Conservation (phyloP, 1,140 invertebrate species). For the Chionoecetes opilio region DNA sequence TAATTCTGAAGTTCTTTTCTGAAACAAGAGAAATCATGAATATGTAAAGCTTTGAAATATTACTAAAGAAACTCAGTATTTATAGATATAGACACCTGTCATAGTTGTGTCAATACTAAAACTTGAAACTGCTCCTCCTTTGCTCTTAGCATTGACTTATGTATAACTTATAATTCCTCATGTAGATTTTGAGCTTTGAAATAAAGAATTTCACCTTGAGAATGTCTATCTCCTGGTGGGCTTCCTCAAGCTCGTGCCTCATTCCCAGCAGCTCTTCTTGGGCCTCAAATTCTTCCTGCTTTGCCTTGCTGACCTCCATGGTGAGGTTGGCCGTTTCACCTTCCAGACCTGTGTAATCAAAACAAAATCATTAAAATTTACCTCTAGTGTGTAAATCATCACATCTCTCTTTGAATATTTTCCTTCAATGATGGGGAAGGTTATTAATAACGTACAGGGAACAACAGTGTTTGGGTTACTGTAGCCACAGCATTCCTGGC, state of each 20-base stretch:
- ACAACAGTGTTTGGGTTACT: too few species aligned
- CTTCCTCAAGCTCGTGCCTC: conserved; percentile 54
- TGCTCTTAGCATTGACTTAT: neutral
- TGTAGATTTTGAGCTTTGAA: neutral
- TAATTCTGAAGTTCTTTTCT: conserved; percentile 67
- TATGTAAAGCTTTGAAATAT: neutral
- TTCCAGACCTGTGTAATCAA: conserved; percentile 50
- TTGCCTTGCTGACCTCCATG: conserved; percentile 56
- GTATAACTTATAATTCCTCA: neutral
- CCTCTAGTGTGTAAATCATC: too few species aligned
- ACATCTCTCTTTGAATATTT: too few species aligned
- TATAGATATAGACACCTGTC: too few species aligned
- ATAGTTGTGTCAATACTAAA: too few species aligned
- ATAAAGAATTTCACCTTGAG: conserved; percentile 45
- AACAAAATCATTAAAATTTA: too few species aligned
- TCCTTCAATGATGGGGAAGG: too few species aligned
- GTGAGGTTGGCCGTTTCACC: conserved; percentile 56
- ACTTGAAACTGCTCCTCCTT: too few species aligned
- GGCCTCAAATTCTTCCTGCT: conserved; percentile 73
- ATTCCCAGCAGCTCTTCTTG: conserved; percentile 69
- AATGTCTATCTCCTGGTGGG: conserved; percentile 46
- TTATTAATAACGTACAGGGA: too few species aligned
- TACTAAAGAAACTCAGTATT: too few species aligned
- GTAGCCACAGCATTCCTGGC: too few species aligned
- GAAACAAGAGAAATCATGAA: neutral